These are phyloP conservation scores for Triplophysa dalaica DNA, from an alignment of 2,113 vertebrate species.

Conservation along the genomic window DNA sequence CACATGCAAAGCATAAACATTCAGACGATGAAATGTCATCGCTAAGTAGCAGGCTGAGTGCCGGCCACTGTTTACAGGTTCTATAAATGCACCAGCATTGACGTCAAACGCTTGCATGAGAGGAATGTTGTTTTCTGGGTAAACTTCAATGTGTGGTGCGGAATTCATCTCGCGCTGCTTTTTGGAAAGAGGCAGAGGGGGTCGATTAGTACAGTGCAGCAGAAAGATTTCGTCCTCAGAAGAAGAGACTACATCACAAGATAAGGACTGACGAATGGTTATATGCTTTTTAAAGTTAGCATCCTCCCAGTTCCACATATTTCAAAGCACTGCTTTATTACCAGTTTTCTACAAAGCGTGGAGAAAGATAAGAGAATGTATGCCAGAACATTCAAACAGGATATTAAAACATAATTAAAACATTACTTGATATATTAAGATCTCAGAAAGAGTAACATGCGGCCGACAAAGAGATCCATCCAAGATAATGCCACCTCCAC, in stretches of 20 bases:
- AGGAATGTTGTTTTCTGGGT: conserved; percentile 66
- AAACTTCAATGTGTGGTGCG: conserved; percentile 62
- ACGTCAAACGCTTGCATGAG: conserved; percentile 64
- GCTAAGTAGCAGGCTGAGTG: conserved; percentile 52
- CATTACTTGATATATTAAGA: not conserved
- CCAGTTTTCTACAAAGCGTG: not conserved
- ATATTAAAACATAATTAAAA: not conserved
- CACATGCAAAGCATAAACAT: conserved; percentile 54
- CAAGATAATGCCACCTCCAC: not conserved
- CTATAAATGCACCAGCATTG: conserved; percentile 60
- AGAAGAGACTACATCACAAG: not conserved
- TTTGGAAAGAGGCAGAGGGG: conserved; percentile 45
- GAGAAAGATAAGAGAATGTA: not conserved
- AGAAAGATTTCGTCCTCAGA: not conserved
- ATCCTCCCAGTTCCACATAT: not conserved
- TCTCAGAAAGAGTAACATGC: not conserved
- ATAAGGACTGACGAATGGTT: not conserved
- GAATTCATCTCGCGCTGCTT: conserved; percentile 54
- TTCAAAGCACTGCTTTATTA: not conserved
- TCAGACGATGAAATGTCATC: conserved; percentile 56
- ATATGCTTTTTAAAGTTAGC: not conserved
- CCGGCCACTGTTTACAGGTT: conserved; percentile 54
- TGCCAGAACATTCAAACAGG: not conserved
- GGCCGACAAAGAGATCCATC: not conserved
- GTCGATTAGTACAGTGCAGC: conserved; percentile 14